A percentile compares a stretch with the other conserved stretches of the same genome.
Conservation (phyloP, 2,797 vertebrate genomes). For the Chrosomus eos region DNA sequence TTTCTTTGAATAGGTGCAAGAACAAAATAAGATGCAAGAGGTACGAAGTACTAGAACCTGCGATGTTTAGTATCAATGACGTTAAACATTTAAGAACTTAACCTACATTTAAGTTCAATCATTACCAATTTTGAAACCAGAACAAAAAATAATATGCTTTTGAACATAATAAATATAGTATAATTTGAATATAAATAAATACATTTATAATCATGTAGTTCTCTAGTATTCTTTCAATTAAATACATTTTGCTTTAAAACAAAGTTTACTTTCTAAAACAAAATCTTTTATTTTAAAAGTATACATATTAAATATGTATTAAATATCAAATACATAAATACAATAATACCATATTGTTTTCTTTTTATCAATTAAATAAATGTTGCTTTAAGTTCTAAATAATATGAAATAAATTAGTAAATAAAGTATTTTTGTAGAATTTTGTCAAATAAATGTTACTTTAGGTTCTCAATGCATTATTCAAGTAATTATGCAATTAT, state of each 20-base stretch:
- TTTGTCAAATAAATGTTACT: not conserved
- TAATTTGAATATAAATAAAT: not conserved
- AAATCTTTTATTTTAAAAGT: not conserved
- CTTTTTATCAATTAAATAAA: not conserved
- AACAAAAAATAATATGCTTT: not conserved
- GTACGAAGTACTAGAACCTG: not conserved
- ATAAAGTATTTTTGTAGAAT: not conserved
- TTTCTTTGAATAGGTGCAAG: no score
- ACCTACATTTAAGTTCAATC: not conserved
- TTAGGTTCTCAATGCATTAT: not conserved
- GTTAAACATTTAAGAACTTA: not conserved
- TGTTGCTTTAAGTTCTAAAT: not conserved
- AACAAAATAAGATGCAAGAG: no score
- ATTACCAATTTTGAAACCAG: not conserved
- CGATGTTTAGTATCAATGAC: not conserved
- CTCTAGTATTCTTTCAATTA: not conserved
- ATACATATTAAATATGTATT: not conserved
- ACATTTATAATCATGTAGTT: not conserved
- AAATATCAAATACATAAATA: not conserved
- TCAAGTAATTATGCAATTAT: not conserved
- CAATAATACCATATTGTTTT: not conserved
- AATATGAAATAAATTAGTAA: not conserved
- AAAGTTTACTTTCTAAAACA: not conserved
- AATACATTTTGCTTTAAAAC: not conserved
- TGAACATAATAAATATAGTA: not conserved